These are phyloP conservation scores for Caenorhabditis panamensis DNA, from an alignment of 2,888 invertebrate species.

Conservation along the genomic window DNA sequence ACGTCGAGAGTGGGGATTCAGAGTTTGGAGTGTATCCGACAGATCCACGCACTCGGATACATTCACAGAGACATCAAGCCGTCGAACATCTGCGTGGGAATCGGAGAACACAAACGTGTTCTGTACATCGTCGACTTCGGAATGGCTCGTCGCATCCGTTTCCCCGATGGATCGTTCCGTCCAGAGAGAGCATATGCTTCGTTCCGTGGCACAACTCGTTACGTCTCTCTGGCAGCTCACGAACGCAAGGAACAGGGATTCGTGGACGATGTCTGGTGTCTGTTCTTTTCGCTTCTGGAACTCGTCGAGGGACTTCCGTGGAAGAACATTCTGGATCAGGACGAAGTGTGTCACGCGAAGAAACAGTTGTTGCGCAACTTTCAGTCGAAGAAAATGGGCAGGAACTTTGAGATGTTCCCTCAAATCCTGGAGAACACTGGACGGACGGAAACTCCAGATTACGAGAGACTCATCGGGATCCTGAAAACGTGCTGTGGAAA, in stretches of 20 bases:
- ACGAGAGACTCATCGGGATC: slow-evolving; percentile 51
- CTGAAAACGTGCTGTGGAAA: slow-evolving; percentile 49
- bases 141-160: slow-evolving; percentile 68
- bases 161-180: slow-evolving; percentile 69
- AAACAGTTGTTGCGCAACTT: slow-evolving; percentile 26
- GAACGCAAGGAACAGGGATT: slow-evolving; percentile 73
- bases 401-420: slow-evolving; percentile 49
- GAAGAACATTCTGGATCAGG: slow-evolving; percentile 70
- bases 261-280: slow-evolving; percentile 73
- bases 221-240: slow-evolving; percentile 77
- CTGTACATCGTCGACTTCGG: slow-evolving; percentile 79
- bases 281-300: slow-evolving; percentile 76
- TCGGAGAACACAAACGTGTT: slow-evolving; percentile 65
- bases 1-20: slow-evolving; percentile 70
- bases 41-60: slow-evolving; percentile 74
- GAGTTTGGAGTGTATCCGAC: slow-evolving; percentile 69
- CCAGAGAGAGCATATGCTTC: slow-evolving; percentile 75
- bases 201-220: slow-evolving; percentile 78
- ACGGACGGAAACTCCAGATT: slow-evolving; percentile 59
- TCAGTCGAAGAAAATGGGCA: slow-evolving; percentile 51
- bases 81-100: slow-evolving; percentile 77
- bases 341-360: slow-evolving; percentile 70
- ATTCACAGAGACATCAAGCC: slow-evolving; percentile 79
- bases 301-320: slow-evolving; percentile 77
- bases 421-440: slow-evolving; percentile 19